These are phyloP conservation scores for Steinernema hermaphroditum DNA, from an alignment of 2,888 invertebrate species.

Conservation along the genomic window DNA sequence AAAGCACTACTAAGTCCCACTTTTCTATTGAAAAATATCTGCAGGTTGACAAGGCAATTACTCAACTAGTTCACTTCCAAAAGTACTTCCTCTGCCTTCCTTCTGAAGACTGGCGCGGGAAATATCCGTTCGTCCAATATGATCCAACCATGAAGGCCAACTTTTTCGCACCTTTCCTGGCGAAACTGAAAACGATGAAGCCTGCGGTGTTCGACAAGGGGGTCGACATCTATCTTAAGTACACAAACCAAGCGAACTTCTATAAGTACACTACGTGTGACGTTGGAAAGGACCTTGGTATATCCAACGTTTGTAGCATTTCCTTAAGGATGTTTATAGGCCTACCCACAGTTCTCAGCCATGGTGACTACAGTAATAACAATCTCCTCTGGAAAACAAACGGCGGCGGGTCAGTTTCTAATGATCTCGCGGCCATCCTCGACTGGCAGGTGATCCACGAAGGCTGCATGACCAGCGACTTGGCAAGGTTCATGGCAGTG, in stretches of 20 bases:
- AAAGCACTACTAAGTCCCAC: no score
- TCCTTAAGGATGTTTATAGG: neutral
- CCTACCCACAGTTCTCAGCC: neutral
- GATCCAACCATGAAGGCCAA: neutral
- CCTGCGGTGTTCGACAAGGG: neutral
- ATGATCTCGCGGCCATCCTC: slow-evolving; percentile 21
- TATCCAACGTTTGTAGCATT: neutral
- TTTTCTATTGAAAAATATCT: no score
- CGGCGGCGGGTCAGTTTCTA: neutral
- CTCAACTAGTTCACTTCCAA: neutral
- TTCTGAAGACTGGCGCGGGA: neutral
- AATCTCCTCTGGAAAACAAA: slow-evolving; percentile 17
- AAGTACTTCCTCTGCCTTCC: neutral
- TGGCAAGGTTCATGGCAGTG: neutral
- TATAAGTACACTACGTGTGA: neutral
- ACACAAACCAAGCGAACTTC: neutral
- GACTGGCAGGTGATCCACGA: slow-evolving; percentile 33
- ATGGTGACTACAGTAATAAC: slow-evolving; percentile 3
- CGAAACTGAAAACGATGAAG: no score
- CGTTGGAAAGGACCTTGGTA: neutral
- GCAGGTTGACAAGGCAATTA: no score
- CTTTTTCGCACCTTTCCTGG: neutral
- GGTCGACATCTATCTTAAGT: neutral
- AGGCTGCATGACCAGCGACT: neutral
- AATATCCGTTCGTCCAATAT: neutral